phyloP scores from a whole-genome alignment of 2,113 vertebrate genomes.

The Sapajus apella region DNA sequence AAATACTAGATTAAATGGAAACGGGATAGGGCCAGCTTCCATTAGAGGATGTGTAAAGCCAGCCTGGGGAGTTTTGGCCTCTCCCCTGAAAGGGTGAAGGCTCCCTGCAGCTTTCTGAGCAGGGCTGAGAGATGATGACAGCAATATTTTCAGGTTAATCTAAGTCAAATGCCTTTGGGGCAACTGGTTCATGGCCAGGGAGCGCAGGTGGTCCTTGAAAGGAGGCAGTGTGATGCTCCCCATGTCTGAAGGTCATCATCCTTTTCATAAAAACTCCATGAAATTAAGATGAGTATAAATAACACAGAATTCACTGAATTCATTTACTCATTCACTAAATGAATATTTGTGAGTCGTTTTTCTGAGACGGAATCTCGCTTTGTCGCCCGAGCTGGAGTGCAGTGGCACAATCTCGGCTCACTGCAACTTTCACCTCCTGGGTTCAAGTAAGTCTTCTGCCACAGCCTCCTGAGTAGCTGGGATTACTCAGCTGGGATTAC shows the following conservation, averaged over 20 bases:
- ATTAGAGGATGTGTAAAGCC: too few species aligned
- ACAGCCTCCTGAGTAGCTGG: too few species aligned
- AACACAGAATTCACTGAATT: not conserved
- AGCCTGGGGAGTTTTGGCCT: not conserved
- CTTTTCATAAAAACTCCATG: not conserved
- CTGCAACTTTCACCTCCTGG: too few species aligned
- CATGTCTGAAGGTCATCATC: not conserved
- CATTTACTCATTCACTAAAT: not conserved
- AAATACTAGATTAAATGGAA: not conserved
- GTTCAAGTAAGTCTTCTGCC: too few species aligned
- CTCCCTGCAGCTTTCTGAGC: not conserved
- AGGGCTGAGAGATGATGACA: rapidly evolving
- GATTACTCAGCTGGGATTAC: too few species aligned
- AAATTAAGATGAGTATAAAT: not conserved
- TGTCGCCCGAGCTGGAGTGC: too few species aligned
- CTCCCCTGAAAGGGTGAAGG: not conserved
- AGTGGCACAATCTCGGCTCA: too few species aligned
- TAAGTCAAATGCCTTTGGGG: not conserved
- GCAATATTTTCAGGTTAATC: not conserved
- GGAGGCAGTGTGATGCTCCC: too few species aligned
- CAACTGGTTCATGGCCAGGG: not conserved
- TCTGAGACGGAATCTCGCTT: too few species aligned
- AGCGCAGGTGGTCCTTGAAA: not conserved
- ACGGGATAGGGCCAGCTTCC: not conserved
- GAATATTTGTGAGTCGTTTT: not conserved